Percentiles rank a stretch among this genome's conserved stretches.
These are phyloP conservation scores for Dromas ardeola DNA, from an alignment of 2,113 vertebrate species.

Conservation along the genomic window DNA sequence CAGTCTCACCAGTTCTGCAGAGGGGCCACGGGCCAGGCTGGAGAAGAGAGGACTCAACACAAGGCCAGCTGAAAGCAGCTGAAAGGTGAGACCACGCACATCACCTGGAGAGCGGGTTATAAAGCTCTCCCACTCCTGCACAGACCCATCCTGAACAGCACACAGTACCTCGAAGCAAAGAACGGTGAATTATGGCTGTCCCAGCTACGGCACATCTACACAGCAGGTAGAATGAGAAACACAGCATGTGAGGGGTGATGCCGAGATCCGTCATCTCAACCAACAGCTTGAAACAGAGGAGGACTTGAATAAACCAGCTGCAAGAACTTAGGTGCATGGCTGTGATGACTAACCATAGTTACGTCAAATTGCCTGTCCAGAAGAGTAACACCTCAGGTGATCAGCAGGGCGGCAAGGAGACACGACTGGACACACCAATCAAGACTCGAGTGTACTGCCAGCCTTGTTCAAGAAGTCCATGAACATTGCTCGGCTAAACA, in stretches of 20 bases:
- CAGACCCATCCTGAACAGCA: neutral
- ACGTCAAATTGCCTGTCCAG: neutral
- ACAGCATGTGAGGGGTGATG: accelerated
- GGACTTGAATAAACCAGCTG: neutral
- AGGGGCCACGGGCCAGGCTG: neutral
- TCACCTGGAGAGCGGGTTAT: accelerated
- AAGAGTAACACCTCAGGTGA: neutral
- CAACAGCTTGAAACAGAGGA: neutral
- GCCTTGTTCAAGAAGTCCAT: neutral
- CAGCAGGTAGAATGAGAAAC: neutral
- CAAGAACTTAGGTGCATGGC: neutral
- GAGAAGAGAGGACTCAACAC: neutral
- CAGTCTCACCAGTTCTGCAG: neutral
- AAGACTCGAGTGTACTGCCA: neutral
- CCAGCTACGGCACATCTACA: neutral
- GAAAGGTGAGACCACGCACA: neutral
- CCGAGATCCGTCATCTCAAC: neutral
- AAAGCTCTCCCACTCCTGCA: neutral
- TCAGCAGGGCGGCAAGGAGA: neutral
- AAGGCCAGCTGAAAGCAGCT: neutral
- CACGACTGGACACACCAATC: neutral
- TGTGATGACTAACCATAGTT: neutral
- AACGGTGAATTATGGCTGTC: accelerated
- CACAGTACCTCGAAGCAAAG: neutral
- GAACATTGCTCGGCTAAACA: neutral